These are phyloP conservation scores for Eupithecia insigniata DNA, from an alignment of 2,888 invertebrate species.

Conservation along the genomic window DNA sequence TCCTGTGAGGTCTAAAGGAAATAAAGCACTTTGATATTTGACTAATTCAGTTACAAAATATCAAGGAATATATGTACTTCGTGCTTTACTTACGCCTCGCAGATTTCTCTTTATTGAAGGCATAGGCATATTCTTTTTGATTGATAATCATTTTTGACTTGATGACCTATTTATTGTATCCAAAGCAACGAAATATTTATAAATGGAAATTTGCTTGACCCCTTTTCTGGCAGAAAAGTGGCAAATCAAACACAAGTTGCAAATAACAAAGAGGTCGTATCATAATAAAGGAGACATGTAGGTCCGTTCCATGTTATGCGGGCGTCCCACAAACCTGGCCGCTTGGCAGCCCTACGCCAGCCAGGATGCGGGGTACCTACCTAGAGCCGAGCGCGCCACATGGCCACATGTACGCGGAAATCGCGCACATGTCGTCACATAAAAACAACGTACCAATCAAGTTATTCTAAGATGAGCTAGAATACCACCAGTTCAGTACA, in stretches of 20 bases:
- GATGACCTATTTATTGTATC: not conserved
- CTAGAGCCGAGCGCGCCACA: slow-evolving; percentile 31
- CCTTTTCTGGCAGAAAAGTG: not conserved
- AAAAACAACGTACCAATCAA: slow-evolving; percentile 26
- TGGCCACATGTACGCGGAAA: slow-evolving; percentile 28
- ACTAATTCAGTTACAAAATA: too few species aligned
- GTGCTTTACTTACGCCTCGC: too few species aligned
- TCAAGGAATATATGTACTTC: too few species aligned
- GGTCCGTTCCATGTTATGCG: not conserved
- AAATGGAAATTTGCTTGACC: not conserved
- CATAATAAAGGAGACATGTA: too few species aligned
- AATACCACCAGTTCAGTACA: not conserved
- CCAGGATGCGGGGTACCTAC: slow-evolving; percentile 26
- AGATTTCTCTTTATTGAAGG: not conserved
- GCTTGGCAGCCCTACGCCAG: slow-evolving; percentile 22
- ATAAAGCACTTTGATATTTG: too few species aligned
- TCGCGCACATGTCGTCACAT: slow-evolving; percentile 32
- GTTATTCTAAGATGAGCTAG: not conserved
- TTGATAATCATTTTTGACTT: not conserved
- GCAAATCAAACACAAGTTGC: not conserved
- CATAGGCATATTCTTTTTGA: too few species aligned
- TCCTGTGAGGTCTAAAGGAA: too few species aligned
- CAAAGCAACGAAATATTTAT: too few species aligned
- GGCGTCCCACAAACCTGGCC: not conserved
- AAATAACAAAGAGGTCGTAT: not conserved